phyloP scores from a whole-genome alignment of 2,797 vertebrate genomes.

The Platalea minor region DNA sequence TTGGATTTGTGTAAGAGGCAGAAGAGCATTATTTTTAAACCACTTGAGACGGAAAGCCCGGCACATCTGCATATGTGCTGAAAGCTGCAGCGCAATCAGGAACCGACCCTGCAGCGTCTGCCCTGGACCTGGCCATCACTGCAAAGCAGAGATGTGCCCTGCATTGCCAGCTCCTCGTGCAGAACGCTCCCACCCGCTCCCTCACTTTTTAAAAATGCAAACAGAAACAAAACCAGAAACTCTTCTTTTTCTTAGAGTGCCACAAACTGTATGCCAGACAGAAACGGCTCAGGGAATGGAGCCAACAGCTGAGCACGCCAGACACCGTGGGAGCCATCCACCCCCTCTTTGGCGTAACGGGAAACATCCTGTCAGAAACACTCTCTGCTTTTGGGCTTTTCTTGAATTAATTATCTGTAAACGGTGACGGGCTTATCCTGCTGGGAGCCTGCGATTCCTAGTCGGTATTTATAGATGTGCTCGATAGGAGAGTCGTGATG shows the following conservation, averaged over 20 bases:
- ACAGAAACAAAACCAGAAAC: background rate
- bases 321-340: conserved; percentile 2
- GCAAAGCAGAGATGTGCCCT: background rate
- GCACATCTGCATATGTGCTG: background rate
- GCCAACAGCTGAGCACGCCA: background rate
- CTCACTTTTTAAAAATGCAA: background rate
- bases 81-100: background rate
- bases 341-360: background rate
- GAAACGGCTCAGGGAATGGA: background rate
- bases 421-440: background rate
- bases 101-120: background rate
- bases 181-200: background rate
- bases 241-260: background rate
- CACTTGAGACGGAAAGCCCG: conserved; percentile 7
- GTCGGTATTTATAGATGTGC: background rate
- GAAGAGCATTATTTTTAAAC: conserved; percentile 36
- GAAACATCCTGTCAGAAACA: conserved; percentile 25
- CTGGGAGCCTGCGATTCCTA: background rate
- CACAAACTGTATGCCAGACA: background rate
- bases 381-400: background rate
- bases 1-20: background rate
- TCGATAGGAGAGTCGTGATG: background rate
- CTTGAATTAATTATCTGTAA: conserved; percentile 8
- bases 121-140: background rate
- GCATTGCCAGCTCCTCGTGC: background rate